Percentiles rank a stretch among this genome's conserved stretches.
Evolutionary conservation across 2,888 invertebrate species (phyloP).

Genomic region (Timema cristinae): DNA sequence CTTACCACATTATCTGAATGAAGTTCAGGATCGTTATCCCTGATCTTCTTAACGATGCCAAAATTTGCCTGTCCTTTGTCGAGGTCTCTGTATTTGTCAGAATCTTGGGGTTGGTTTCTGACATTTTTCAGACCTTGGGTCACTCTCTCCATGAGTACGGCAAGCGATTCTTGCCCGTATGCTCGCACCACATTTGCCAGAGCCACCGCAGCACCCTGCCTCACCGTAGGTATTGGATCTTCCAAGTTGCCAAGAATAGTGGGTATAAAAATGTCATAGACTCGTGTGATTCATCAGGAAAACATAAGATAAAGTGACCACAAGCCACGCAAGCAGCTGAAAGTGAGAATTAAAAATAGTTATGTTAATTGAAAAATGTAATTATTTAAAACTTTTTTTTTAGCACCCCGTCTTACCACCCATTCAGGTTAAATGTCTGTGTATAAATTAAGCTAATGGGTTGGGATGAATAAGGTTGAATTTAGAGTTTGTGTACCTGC

Average conservation of each 20-base stretch:
- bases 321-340: constrained; percentile 52
- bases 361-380: no score
- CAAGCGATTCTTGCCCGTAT: constrained; percentile 42
- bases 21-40: constrained; percentile 48
- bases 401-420: no score
- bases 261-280: constrained; percentile 45
- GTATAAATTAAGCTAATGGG: no score
- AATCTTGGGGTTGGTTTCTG: constrained; percentile 44
- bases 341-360: no score
- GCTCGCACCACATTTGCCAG: constrained; percentile 46
- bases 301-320: constrained; percentile 50
- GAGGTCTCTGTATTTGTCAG: constrained; percentile 42
- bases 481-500: no score
- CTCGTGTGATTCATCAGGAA: constrained; percentile 47
- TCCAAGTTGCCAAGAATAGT: constrained; percentile 45
- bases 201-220: constrained; percentile 53
- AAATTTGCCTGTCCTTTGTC: constrained; percentile 45
- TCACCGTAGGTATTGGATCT: constrained; percentile 51
- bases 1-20: constrained; percentile 46
- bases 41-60: constrained; percentile 46
- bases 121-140: constrained; percentile 45
- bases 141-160: constrained; percentile 42
- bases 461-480: no score
- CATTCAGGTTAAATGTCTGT: no score
- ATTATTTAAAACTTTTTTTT: no score